These are phyloP conservation scores for Actinemys pallida DNA, from an alignment of 2,113 vertebrate genomes.

Conservation along the genomic window DNA sequence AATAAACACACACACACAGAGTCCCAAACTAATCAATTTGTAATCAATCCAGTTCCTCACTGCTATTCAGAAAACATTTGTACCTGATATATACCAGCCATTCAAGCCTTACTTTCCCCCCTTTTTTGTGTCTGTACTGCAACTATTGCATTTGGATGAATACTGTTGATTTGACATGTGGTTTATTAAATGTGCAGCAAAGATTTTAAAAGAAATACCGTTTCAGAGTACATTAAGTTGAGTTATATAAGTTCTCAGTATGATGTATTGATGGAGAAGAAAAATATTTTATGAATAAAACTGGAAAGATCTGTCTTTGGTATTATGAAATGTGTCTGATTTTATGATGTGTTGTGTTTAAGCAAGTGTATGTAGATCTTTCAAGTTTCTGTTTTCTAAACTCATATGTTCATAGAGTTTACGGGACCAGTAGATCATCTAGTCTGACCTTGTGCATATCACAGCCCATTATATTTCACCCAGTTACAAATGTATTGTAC, in stretches of 20 bases:
- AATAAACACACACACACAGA: not conserved
- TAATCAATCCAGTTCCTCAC: not conserved
- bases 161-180: not conserved
- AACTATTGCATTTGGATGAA: not conserved
- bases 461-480: not conserved
- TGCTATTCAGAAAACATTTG: not conserved
- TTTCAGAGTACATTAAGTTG: not conserved
- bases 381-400: not conserved
- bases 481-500: not conserved
- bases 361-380: not conserved
- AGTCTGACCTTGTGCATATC: not conserved
- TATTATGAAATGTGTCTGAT: not conserved
- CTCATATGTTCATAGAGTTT: not conserved
- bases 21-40: not conserved
- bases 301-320: not conserved
- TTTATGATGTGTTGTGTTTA: not conserved
- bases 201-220: not conserved
- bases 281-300: not conserved
- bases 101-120: not conserved
- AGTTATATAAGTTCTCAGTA: slow-evolving; percentile 1
- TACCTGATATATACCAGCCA: rapidly evolving
- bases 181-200: not conserved
- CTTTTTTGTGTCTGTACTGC: not conserved
- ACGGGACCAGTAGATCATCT: not conserved
- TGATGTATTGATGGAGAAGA: not conserved